Evolutionary conservation across 2,888 invertebrate species (phyloP).

Genomic region (Argyresthia albistria): DNA sequence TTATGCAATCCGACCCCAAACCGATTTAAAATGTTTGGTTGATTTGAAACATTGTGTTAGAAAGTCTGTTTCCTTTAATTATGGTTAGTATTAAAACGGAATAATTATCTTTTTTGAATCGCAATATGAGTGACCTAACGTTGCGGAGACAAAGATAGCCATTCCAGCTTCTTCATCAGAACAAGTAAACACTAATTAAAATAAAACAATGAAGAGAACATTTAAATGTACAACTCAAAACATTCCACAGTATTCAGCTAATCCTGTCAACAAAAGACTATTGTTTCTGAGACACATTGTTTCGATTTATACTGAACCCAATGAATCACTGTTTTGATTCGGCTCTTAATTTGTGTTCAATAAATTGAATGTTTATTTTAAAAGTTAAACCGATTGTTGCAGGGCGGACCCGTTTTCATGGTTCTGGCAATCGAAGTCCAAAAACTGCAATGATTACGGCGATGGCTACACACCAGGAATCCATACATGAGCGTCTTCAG

Average conservation of each 20-base stretch:
- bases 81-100: too few relatives aligned
- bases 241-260: constrained; percentile 68
- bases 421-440: constrained; percentile 41
- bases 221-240: constrained; percentile 54
- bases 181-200: constrained; percentile 21
- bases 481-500: constrained; percentile 66
- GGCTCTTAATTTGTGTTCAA: constrained; percentile 56
- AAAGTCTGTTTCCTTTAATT: too few relatives aligned
- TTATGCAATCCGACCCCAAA: too few relatives aligned
- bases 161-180: too few relatives aligned
- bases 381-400: constrained; percentile 18
- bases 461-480: constrained; percentile 70
- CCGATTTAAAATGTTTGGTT: background rate
- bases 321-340: constrained; percentile 69
- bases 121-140: too few relatives aligned
- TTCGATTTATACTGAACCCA: constrained; percentile 54
- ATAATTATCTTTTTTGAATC: too few relatives aligned
- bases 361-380: constrained; percentile 54
- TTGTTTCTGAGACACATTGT: constrained; percentile 60
- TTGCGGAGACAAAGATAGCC: too few relatives aligned
- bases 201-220: constrained; percentile 61
- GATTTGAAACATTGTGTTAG: background rate
- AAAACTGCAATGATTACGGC: constrained; percentile 70
- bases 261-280: constrained; percentile 69
- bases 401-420: constrained; percentile 53